Evolutionary conservation across 2,113 vertebrate genomes (phyloP).

Genomic region (Verasper variegatus): DNA sequence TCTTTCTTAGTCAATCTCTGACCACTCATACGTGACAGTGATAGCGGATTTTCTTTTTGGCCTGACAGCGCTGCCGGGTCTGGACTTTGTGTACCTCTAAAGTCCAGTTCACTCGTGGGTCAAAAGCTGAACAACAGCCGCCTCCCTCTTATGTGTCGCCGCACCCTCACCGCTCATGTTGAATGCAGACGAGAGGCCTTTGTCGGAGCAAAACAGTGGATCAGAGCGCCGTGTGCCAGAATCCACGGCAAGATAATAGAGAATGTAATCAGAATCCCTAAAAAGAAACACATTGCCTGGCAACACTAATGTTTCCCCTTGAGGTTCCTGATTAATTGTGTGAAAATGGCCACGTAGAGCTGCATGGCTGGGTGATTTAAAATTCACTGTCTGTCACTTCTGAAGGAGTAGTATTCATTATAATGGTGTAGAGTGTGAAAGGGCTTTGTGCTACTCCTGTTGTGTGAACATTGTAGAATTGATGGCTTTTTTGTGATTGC

Average conservation of each 20-base stretch:
- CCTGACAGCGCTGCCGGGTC: conserved; percentile 2
- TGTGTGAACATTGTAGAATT: too few species aligned
- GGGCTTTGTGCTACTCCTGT: not conserved
- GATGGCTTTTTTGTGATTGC: too few species aligned
- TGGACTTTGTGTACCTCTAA: conserved; percentile 13
- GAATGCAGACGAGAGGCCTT: conserved; percentile 26
- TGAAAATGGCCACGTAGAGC: conserved; percentile 19
- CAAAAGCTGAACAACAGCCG: conserved; percentile 15
- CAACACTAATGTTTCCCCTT: conserved; percentile 34
- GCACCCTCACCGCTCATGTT: not conserved
- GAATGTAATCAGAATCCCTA: conserved; percentile 17
- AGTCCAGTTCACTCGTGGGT: conserved; percentile 43
- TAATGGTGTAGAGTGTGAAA: not conserved
- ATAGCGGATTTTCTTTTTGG: not conserved
- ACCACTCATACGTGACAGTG: conserved; percentile 5
- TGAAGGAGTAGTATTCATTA: not conserved
- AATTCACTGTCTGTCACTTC: conserved; percentile 10
- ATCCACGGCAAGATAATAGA: conserved; percentile 26
- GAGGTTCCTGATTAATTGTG: conserved; percentile 40
- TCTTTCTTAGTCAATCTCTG: not conserved
- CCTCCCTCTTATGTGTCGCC: not conserved
- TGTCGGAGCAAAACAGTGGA: conserved; percentile 40
- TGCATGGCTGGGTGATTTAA: not conserved
- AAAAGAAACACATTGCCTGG: conserved; percentile 41
- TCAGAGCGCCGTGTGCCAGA: conserved; percentile 36